These are phyloP conservation scores for Esox lucius DNA, from an alignment of 2,797 vertebrate species.

Conservation along the genomic window DNA sequence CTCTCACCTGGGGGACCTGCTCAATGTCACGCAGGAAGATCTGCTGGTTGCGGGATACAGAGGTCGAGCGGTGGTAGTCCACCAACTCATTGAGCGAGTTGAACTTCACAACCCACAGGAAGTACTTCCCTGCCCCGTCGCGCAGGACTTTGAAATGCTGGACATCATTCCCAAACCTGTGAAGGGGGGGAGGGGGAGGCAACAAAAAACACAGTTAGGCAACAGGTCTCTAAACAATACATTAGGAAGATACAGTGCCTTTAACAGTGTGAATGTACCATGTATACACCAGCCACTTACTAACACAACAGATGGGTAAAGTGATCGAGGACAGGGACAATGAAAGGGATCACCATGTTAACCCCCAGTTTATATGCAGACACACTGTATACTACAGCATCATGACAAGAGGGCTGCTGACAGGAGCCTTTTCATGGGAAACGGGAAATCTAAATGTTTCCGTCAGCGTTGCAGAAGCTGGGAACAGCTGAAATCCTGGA, in stretches of 20 bases:
- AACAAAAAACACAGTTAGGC: neutral
- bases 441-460: slow-evolving; percentile 37
- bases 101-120: slow-evolving; percentile 99
- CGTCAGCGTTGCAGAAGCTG: slow-evolving; percentile 19
- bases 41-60: slow-evolving; percentile 98
- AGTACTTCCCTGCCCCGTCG: slow-evolving; percentile 97
- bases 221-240: neutral
- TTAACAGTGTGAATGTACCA: neutral
- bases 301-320: neutral
- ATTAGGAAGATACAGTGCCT: neutral
- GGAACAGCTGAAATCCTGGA: neutral
- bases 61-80: slow-evolving; percentile 97
- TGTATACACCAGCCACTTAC: slow-evolving; percentile 1
- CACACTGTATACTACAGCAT: slow-evolving; percentile 8
- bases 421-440: slow-evolving; percentile 4
- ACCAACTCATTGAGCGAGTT: slow-evolving; percentile 98
- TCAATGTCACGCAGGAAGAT: slow-evolving; percentile 99
- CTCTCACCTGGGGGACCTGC: slow-evolving; percentile 92
- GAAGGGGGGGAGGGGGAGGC: neutral
- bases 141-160: slow-evolving; percentile 99
- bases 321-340: slow-evolving; percentile 2
- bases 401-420: neutral
- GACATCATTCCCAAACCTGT: slow-evolving; percentile 95
- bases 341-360: slow-evolving; percentile 32
- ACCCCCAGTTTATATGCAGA: slow-evolving; percentile 34